Evolutionary conservation across 2,888 invertebrate genomes (phyloP).

Genomic region (Drosophila robusta): DNA sequence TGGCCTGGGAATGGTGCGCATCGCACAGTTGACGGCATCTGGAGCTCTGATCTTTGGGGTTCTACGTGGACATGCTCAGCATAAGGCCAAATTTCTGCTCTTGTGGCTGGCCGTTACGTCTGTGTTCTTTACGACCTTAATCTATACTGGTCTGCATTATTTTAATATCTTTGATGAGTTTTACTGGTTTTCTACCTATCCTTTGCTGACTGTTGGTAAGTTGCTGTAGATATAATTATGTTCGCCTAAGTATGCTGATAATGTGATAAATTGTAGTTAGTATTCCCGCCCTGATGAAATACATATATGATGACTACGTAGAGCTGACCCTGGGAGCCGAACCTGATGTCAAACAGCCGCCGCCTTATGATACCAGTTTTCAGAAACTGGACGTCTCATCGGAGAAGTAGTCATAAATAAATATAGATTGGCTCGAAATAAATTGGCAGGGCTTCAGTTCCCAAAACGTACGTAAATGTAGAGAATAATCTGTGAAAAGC

Average conservation of each 20-base stretch:
- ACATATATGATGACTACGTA: slow-evolving; percentile 14
- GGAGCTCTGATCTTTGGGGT: slow-evolving; percentile 3
- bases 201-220: slow-evolving; percentile 6
- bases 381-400: neutral
- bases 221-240: neutral
- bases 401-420: neutral
- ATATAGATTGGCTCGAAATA: no score
- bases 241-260: neutral
- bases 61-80: slow-evolving; percentile 4
- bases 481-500: no score
- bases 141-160: neutral
- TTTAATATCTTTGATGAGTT: no score
- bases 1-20: no score
- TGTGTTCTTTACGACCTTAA: neutral
- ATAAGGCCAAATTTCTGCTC: slow-evolving; percentile 9
- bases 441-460: no score
- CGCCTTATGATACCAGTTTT: neutral
- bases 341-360: neutral
- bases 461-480: no score
- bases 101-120: slow-evolving; percentile 7
- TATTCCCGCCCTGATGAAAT: slow-evolving; percentile 1
- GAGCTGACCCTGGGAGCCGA: slow-evolving; percentile 11
- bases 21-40: slow-evolving; percentile 2
- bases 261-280: slow-evolving; percentile 1
- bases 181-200: neutral